Evolutionary conservation across 30 jellyfish, hydroid and myxozoan species (phyloP), one percentile per base, ranked within the genome.

Genomic region (Rhopilema esculentum): DNA sequence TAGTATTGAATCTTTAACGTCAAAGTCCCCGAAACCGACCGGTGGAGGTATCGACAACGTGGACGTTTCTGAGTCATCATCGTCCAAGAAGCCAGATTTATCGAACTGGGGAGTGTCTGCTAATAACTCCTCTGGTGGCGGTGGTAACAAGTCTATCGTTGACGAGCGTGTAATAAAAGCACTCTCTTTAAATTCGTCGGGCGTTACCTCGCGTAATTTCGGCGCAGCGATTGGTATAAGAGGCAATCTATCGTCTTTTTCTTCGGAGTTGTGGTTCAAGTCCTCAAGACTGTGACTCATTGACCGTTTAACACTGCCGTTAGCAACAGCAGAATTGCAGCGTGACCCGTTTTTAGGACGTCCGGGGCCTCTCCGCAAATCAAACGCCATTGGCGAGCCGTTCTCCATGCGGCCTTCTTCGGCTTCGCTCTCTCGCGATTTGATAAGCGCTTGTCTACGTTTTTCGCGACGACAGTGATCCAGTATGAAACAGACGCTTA

Each of bases 381-480:
- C 89, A 18, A 30, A 67, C 26, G 73, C 91, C 0, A 49, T 48
- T 4, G 86, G 82, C 2, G 82, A 66, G 64, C 96, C 96, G 72
- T 88, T 88, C 57, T 88, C 96, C 64, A 29, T 1, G 16, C 31
- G 77, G 8, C 40, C 27, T 9, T 1, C 74, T 16, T 28, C 91
- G 16, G 73, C 63, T 23, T 53, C 69, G 21, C 73, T 69, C 26
- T 74, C 82, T 51, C 32, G 75, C 69, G 19, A 63, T 69, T 65
- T 78, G 62, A 75, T 92, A 63, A 40, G 69, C 15, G 95, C 88
- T 16, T 75, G 50, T n/a, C 80, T 61, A 32, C 86, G 82, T 51
- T 65, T 79, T 16, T 28, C 86, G n/a, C 98, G 91, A 16, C 98
- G 96, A 63, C 96, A 93, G 65, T 93, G 98, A 63, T 93, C 97